Evolutionary conservation across 2,113 vertebrate genomes (phyloP).

Genomic region (Merops nubicus): DNA sequence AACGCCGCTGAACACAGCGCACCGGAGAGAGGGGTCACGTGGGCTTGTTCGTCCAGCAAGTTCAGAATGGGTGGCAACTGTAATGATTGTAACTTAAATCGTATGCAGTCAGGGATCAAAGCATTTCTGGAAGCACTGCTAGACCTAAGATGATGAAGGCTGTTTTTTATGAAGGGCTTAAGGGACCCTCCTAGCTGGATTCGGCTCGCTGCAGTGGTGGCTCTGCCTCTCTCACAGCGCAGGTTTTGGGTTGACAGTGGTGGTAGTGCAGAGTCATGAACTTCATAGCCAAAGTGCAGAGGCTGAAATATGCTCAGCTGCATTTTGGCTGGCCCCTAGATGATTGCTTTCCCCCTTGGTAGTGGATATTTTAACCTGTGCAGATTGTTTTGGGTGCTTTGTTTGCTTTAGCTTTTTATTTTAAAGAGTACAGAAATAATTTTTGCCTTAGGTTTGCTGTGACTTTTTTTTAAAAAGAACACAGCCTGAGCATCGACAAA

Average conservation of each 20-base stretch:
- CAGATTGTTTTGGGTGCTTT: neutral
- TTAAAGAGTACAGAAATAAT: neutral
- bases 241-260: neutral
- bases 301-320: neutral
- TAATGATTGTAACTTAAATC: neutral
- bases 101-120: neutral
- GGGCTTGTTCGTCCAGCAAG: neutral
- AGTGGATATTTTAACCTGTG: neutral
- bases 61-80: neutral
- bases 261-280: neutral
- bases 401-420: neutral
- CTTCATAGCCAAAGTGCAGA: neutral
- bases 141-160: neutral
- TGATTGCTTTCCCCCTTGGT: neutral
- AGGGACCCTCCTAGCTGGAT: neutral
- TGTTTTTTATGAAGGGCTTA: neutral
- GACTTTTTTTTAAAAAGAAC: conserved; percentile 31
- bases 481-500: neutral
- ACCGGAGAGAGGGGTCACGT: neutral
- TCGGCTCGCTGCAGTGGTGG: neutral
- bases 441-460: conserved; percentile 56
- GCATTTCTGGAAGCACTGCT: neutral
- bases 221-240: neutral
- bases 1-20: neutral
- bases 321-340: neutral